These are phyloP conservation scores for Brachystomella parvula DNA, from an alignment of 1,140 invertebrate genomes.

Conservation along the genomic window DNA sequence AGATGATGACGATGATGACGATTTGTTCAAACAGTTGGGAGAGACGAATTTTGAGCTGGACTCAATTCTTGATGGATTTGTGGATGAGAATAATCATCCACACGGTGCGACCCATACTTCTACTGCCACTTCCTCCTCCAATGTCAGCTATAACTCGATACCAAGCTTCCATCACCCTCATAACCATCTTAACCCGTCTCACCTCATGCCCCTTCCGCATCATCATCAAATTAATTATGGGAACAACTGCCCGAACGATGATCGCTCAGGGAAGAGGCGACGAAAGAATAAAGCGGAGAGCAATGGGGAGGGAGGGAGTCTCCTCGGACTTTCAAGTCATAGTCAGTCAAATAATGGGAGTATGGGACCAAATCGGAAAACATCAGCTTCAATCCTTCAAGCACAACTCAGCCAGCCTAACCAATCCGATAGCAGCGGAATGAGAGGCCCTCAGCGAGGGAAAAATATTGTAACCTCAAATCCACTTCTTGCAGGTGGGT, in stretches of 20 bases:
- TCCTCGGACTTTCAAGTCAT: not conserved
- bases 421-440: conserved; percentile 24
- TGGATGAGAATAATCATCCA: conserved; percentile 31
- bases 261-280: not conserved
- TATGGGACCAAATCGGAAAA: not conserved
- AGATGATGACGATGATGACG: conserved; percentile 59
- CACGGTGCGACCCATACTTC: conserved; percentile 14
- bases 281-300: not conserved
- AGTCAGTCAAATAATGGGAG: not conserved
- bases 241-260: not conserved
- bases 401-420: conserved; percentile 34
- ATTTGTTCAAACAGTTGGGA: conserved; percentile 61
- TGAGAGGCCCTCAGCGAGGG: conserved; percentile 17
- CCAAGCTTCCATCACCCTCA: conserved; percentile 33
- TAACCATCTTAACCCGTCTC: conserved; percentile 29
- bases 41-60: conserved; percentile 55
- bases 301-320: conserved; percentile 4
- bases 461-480: conserved; percentile 73
- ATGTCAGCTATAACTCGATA: not conserved
- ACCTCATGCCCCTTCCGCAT: conserved; percentile 26
- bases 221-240: conserved; percentile 12
- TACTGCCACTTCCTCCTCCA: conserved; percentile 31
- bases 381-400: conserved; percentile 30
- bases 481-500: conserved; percentile 61
- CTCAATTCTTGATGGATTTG: conserved; percentile 47